Evolutionary conservation across 2,888 invertebrate species (phyloP), one percentile per base, ranked within the genome.

Genomic region (Campoletis raptor): DNA sequence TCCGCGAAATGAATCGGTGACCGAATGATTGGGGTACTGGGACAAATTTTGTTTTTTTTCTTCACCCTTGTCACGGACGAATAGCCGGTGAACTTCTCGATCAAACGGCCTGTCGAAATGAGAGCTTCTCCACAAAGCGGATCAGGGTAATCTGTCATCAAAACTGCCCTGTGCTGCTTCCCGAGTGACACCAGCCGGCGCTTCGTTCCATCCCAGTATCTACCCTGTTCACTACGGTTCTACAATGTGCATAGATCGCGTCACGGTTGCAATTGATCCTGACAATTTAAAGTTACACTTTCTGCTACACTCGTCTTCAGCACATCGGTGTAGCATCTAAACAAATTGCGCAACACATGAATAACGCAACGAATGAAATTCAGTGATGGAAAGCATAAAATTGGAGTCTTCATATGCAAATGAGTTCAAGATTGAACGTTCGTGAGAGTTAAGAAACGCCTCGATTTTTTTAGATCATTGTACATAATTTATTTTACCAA

Each of bases 61-160:
- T 94, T 93, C 93, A 94, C 93, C 92, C 93, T 92, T 94, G 94
- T 94, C 94, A 94, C 93, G 93, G 92, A 93, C 93, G 93, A 69
- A 93, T 93, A 93, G 93, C 94, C 94, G 88, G 84, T 90, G 89
- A 93, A 93, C 92, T 94, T 93, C 92, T 94, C 94, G 91, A 94
- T 94, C 94, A 94, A 93, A 93, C 91, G 87, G 92, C 89, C 93
- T 93, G 94, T 94, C 94, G 90, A 92, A 94, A 94, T 93, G 93
- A 93, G 93, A 93, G 92, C 92, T 92, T 88, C 92, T 92, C 93
- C 92, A 93, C 92, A 93, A 94, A 92, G 93, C 92, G 92, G 90
- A 93, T 92, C 93, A 91, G 93, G 92, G 93, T 94, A 93, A 94
- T 94, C 94, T 94, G 94, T 94, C 94, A 94, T 94, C 94, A 92